Evolutionary conservation across 2,888 invertebrate species (phyloP).

Genomic region (Lochmaea crataegi): DNA sequence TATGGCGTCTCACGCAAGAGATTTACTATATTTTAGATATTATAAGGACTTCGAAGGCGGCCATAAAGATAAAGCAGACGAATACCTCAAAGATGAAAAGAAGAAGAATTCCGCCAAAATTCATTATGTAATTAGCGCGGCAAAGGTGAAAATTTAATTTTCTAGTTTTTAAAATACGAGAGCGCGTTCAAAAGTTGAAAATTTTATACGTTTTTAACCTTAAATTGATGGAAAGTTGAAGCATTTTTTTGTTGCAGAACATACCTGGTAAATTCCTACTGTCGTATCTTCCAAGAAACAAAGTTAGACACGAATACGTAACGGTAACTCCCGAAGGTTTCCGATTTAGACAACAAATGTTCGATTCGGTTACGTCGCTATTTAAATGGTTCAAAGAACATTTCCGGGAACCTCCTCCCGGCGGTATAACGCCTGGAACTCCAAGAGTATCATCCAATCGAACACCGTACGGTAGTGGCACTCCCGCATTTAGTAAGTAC

Average conservation of each 20-base stretch:
- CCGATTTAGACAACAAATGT: slow-evolving; percentile 88
- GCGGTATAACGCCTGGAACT: slow-evolving; percentile 77
- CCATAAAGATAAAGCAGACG: slow-evolving; percentile 88
- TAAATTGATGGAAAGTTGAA: background rate
- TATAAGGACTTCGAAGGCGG: slow-evolving; percentile 83
- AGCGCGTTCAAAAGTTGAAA: too few relatives aligned
- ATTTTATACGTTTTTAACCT: too few relatives aligned
- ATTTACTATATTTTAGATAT: slow-evolving; percentile 92
- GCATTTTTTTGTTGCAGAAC: slow-evolving; percentile 64
- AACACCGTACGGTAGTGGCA: slow-evolving; percentile 67
- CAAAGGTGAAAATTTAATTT: slow-evolving; percentile 67
- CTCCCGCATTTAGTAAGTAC: slow-evolving; percentile 50
- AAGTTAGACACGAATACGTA: slow-evolving; percentile 91
- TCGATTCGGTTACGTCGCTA: slow-evolving; percentile 82
- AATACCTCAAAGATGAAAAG: slow-evolving; percentile 88
- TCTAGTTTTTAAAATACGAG: background rate
- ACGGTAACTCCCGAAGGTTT: slow-evolving; percentile 94
- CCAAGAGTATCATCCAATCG: slow-evolving; percentile 72
- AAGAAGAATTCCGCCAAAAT: slow-evolving; percentile 88
- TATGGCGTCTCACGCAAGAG: slow-evolving; percentile 94
- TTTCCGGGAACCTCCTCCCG: slow-evolving; percentile 90
- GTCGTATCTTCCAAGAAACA: slow-evolving; percentile 89
- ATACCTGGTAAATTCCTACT: slow-evolving; percentile 94
- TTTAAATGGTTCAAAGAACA: slow-evolving; percentile 99
- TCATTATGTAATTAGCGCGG: slow-evolving; percentile 87